phyloP scores from a whole-genome alignment of 1,140 invertebrate genomes.

The Hydropsyche tenuis region DNA sequence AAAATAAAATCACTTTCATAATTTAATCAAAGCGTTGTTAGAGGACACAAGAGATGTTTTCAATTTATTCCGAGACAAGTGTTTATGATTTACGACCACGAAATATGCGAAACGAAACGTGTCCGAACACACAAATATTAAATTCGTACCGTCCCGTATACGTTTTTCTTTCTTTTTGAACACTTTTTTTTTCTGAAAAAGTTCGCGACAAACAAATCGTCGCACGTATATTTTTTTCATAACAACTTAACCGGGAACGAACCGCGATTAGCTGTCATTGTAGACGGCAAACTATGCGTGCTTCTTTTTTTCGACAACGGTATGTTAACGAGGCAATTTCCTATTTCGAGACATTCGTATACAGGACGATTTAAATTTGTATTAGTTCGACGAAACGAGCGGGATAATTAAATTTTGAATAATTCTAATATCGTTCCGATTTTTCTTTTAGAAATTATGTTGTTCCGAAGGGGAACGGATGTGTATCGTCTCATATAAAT shows the following conservation, averaged over 20 bases:
- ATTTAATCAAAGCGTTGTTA: slow-evolving; percentile 6
- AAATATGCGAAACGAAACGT: slow-evolving; percentile 20
- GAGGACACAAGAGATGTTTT: background rate
- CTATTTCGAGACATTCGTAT: too few species aligned
- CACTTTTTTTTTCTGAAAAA: slow-evolving; percentile 12
- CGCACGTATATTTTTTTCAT: background rate
- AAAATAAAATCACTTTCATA: too few species aligned
- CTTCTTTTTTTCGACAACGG: too few species aligned
- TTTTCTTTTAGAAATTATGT: too few species aligned
- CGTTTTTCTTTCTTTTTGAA: background rate
- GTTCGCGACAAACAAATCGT: slow-evolving; percentile 15
- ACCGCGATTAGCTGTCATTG: background rate
- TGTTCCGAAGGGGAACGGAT: too few species aligned
- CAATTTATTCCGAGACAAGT: slow-evolving; percentile 28
- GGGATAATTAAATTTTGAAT: too few species aligned
- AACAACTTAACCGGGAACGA: slow-evolving; percentile 15
- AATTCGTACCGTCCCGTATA: background rate
- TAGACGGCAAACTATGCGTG: background rate
- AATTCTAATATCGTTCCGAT: too few species aligned
- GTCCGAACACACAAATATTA: slow-evolving; percentile 1
- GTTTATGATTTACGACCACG: slow-evolving; percentile 26
- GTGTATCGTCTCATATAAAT: slow-evolving; percentile 19
- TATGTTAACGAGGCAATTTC: too few species aligned
- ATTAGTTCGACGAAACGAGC: too few species aligned
- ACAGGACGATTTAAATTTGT: too few species aligned